Base-by-base conservation (phyloP, 1,140 invertebrate genomes). In the Gryllus bimaculatus region DNA sequence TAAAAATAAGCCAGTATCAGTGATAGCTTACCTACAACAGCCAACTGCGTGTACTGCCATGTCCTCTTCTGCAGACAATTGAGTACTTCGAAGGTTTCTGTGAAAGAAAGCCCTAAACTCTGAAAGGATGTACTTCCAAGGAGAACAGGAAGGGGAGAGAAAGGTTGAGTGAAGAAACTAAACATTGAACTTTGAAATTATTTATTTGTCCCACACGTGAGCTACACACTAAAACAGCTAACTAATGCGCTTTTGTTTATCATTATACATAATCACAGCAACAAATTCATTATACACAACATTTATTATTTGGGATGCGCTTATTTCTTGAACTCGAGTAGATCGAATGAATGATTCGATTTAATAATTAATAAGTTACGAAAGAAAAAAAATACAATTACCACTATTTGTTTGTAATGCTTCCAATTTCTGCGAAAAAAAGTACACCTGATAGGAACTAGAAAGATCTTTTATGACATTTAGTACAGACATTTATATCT, bases 201-300 rank as follows among this genome's bases (percentile, higher is more conserved):
- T 82, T 81, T 81, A 78, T 79, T 81, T 81, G 80, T 82, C 84
- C 85, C 83, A 86, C 85, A 86, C 84, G 83, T 81, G 84, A 86
- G 86, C 86, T 88, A 87, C 84, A 87, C 87, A 87, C 87, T 80
- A 80, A 73, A 80, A 80, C 80, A 80, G 73, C 73, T 66, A 79
- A 77, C 48, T 76, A 54, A 54, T 66, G 78, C 49, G 76, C 77
- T 73, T 75, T 81, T 81, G 74, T 48, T 81, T 79, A 87, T 87
- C 86, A 85, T 87, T 87, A 87, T 84, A 85, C 84, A 85, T 87
- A 87, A 87, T 88, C 87, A 87, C 86, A 88, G 86, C 86, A 87
- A 88, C 86, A 87, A 87, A 86, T 87, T 87, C 84, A 84, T 86
- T 87, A 86, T 87, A 87, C 86, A 87, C 86, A 87, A 87, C 86